Percentiles rank a stretch among this genome's conserved stretches.
Conservation (phyloP, 2,888 invertebrate species). For the Sphinx pinastri region DNA sequence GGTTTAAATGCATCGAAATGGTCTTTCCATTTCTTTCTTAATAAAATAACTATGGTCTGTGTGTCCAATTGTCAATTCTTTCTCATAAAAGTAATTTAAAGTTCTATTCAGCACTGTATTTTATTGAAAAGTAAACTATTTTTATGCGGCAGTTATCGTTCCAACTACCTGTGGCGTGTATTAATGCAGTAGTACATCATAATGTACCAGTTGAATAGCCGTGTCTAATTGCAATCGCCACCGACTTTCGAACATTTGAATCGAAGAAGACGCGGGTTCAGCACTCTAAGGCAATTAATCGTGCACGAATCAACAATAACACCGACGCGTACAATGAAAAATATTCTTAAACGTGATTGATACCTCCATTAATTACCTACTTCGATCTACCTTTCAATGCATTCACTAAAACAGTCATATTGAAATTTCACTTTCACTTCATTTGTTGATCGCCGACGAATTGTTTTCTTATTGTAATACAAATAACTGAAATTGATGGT, state of each 20-base stretch:
- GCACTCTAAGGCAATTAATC: conserved; percentile 16
- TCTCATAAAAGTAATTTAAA: too few species aligned
- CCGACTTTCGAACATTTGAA: conserved; percentile 29
- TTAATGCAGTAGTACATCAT: conserved; percentile 5
- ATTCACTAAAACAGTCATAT: conserved; percentile 68
- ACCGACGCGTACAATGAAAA: conserved; percentile 48
- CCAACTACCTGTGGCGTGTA: neutral
- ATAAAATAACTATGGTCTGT: too few species aligned
- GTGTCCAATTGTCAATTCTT: too few species aligned
- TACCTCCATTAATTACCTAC: conserved; percentile 72
- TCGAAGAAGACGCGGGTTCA: conserved; percentile 11
- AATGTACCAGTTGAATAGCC: conserved; percentile 24
- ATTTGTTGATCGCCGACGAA: conserved; percentile 57
- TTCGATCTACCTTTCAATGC: conserved; percentile 61
- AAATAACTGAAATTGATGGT: conserved; percentile 68
- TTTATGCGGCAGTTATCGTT: conserved; percentile 6
- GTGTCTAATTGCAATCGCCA: conserved; percentile 29
- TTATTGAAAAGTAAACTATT: neutral
- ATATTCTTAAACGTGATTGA: conserved; percentile 52
- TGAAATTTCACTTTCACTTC: conserved; percentile 77
- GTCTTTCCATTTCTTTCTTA: too few species aligned
- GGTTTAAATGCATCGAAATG: too few species aligned
- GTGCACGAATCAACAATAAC: conserved; percentile 49
- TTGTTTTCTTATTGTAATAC: conserved; percentile 60
- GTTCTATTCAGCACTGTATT: neutral